phyloP scores from a whole-genome alignment of 2,113 vertebrate species.

The Lophura nycthemera region DNA sequence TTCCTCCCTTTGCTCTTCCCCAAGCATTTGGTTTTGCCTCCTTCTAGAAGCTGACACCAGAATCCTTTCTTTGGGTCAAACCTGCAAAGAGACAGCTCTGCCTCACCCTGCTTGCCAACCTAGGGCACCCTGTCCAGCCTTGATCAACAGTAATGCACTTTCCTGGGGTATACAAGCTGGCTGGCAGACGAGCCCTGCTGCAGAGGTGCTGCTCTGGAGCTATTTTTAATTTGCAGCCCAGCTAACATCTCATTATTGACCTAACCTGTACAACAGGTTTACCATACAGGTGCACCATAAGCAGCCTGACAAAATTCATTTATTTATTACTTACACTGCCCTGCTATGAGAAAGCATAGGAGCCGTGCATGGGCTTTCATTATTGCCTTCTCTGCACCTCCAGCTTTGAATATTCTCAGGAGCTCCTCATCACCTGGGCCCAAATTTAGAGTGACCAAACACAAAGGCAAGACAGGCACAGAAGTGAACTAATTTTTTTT shows the following conservation, averaged over 20 bases:
- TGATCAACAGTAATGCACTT: not conserved
- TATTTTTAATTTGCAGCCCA: not conserved
- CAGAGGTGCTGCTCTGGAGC: not conserved
- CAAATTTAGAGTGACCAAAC: not conserved
- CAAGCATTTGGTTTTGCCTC: slow-evolving; percentile 95
- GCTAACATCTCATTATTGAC: not conserved
- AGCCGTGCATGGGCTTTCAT: not conserved
- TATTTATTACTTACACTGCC: accelerated
- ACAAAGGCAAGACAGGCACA: not conserved
- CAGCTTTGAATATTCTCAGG: not conserved
- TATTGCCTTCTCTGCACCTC: not conserved
- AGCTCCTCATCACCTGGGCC: not conserved
- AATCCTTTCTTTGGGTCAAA: slow-evolving; percentile 98
- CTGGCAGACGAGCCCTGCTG: not conserved
- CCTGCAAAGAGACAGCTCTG: slow-evolving; percentile 64
- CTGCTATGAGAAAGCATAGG: not conserved
- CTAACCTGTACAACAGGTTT: not conserved
- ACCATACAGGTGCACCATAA: accelerated
- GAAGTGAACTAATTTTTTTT: not conserved
- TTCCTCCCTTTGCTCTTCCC: slow-evolving; percentile 97
- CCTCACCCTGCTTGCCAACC: not conserved
- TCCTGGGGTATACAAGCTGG: not conserved
- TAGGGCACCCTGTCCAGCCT: too few species aligned
- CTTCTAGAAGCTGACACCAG: slow-evolving; percentile 96
- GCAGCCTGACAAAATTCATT: not conserved